Evolutionary conservation across 2,113 vertebrate species (phyloP), one percentile per base, ranked within the genome.

Genomic region (Mustela nigripes): DNA sequence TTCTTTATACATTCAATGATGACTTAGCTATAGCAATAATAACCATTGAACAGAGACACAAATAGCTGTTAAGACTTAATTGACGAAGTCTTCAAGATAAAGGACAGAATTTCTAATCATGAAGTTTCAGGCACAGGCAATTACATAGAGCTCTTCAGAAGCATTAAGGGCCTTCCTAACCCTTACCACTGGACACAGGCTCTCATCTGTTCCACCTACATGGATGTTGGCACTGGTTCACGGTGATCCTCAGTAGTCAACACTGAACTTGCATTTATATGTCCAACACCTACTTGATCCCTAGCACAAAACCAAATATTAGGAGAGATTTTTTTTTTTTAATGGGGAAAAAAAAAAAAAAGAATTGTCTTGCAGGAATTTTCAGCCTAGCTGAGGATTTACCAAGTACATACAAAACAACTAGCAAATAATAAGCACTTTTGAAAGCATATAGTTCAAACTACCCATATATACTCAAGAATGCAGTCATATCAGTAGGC

Each of bases 31-130:
- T n/a, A 81, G 78, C 89, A 92, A 94, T 86, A 89, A 94, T 65
- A 73, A 36, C 71, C 53, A 78, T 92, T 95, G 83, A 71, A 28
- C 65, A 36, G 24, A 94, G 50, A 60, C 28, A 82, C 63, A 91
- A 76, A 89, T 39, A 31, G 9, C 76, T 74, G 78, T 89, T 78
- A 65, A 36, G 67, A 71, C 60, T 78, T 63, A 53, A 53, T 53
- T 62, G 87, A 95, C 53, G 65, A 82, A 83, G 89, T 39, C 73
- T 89, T 9, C 69, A 95, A 87, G 78, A 81, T 33, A 96, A 94
- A 96, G 28, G 62, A 86, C 33, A 81, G 79, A n/a, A 85, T 98
- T 96, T 90, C 94, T 94, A 87, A 81, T 76, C 76, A 78, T 50
- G 53, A 89, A 48, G 81, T 95, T 63, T 58, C 42, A 82, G 65